Percentiles rank a stretch among this genome's conserved stretches.
These are phyloP conservation scores for Serripes groenlandicus DNA, from an alignment of 2,888 invertebrate genomes.

Conservation along the genomic window DNA sequence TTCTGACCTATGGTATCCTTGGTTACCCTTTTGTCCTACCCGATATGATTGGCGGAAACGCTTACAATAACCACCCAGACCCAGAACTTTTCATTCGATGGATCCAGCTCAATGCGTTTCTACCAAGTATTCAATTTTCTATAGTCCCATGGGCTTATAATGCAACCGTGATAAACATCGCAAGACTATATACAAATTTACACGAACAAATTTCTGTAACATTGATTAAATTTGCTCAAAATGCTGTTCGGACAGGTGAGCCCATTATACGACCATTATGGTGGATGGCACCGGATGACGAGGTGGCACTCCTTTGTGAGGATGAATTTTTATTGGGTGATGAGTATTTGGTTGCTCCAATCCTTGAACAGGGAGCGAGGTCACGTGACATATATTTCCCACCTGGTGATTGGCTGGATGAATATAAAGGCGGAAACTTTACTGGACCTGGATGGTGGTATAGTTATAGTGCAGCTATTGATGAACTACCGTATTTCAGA, in stretches of 20 bases:
- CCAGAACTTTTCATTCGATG: constrained; percentile 91
- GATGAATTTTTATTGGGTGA: constrained; percentile 87
- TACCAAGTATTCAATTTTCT: constrained; percentile 96
- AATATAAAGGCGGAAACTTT: constrained; percentile 28
- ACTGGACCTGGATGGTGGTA: constrained; percentile 71
- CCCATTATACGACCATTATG: constrained; percentile 97
- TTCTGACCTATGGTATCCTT: constrained; percentile 87
- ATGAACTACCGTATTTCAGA: constrained; percentile 76
- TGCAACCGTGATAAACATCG: constrained; percentile 70
- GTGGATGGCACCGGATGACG: constrained; percentile 94
- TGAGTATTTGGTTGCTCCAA: constrained; percentile 84
- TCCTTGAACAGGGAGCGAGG: constrained; percentile 79
- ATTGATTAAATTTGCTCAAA: constrained; percentile 75
- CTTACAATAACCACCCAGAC: constrained; percentile 77
- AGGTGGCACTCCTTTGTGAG: constrained; percentile 92
- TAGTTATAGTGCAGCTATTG: constrained; percentile 68
- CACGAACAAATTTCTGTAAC: constrained; percentile 73
- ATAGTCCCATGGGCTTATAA: constrained; percentile 87
- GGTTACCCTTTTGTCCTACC: constrained; percentile 96
- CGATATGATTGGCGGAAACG: constrained; percentile 90
- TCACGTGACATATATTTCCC: constrained; percentile 82
- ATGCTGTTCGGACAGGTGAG: constrained; percentile 84
- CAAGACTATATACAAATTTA: constrained; percentile 72
- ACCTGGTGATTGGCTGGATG: constrained; percentile 73
- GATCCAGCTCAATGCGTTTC: constrained; percentile 94